A percentile compares a stretch with the other conserved stretches of the same genome.
These are phyloP conservation scores for Acronicta psi DNA, from an alignment of 2,888 invertebrate species.

Conservation along the genomic window DNA sequence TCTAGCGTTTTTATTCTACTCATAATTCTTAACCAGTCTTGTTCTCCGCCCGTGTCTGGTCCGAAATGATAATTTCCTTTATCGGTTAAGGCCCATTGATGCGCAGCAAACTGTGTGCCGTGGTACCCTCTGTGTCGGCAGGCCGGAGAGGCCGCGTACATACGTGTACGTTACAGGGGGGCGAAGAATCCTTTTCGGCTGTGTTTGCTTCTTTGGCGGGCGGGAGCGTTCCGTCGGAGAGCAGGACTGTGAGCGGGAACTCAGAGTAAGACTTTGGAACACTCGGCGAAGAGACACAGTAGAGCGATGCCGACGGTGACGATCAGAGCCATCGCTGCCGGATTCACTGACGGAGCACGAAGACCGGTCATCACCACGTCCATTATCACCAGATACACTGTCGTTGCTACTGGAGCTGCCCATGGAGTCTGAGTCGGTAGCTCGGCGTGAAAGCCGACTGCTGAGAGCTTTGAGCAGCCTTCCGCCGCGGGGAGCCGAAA, in stretches of 20 bases:
- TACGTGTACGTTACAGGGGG: constrained; percentile 94
- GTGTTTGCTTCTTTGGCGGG: constrained; percentile 88
- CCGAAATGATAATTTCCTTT: constrained; percentile 60
- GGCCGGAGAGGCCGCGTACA: constrained; percentile 93
- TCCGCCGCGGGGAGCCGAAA: constrained; percentile 89
- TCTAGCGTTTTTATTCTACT: constrained; percentile 75
- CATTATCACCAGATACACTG: constrained; percentile 78
- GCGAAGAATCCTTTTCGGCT: constrained; percentile 93
- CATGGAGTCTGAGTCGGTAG: constrained; percentile 79
- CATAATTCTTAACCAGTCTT: constrained; percentile 84
- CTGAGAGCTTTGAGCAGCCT: constrained; percentile 91
- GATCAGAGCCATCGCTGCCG: constrained; percentile 90
- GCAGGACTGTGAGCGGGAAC: constrained; percentile 91
- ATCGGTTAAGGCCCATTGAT: constrained; percentile 80
- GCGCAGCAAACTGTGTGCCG: constrained; percentile 82
- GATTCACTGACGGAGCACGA: constrained; percentile 90
- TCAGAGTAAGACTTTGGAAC: constrained; percentile 91
- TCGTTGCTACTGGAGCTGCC: constrained; percentile 85
- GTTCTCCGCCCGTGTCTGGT: constrained; percentile 69
- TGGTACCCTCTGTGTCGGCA: constrained; percentile 94
- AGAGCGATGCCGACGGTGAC: constrained; percentile 84
- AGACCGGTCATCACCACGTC: constrained; percentile 78
- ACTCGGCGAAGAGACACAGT: constrained; percentile 92
- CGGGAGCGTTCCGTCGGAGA: constrained; percentile 85
- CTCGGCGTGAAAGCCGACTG: constrained; percentile 89